Base-by-base conservation (phyloP, 1,140 invertebrate genomes). In the Augochlora pura region DNA sequence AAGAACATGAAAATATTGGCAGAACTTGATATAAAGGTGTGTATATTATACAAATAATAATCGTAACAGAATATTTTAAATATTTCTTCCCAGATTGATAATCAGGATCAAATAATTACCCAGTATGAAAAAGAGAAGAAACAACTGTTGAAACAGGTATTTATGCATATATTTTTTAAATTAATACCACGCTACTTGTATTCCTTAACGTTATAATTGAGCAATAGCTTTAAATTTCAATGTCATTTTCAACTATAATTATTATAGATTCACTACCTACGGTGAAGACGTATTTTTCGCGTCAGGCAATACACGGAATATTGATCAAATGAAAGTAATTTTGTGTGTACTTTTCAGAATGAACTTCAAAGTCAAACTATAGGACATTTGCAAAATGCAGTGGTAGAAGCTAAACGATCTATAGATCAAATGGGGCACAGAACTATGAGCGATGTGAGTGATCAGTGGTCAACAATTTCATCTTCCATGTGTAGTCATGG, bases 341-440 rank as follows among this genome's bases (percentile, higher is more conserved):
- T 67, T 27, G 14, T n/a, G n/a, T n/a, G n/a, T n/a, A n/a, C 12
- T 77, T 84, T 86, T 25, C 62, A 93, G 92, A 91, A 89, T 75
- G 89, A 92, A 66, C 85, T 91, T 25, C 92, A 93, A 84, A 83
- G 86, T 77, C 91, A 93, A 90, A 93, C 92, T 10, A 93, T 93
- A n/a, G 87, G 88, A 38, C 91, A 93, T 38, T 88, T 93, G 66
- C 91, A 91, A 84, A 86, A 91, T 62, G 90, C 91, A 32, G 87
- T 93, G 27, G 90, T 92, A 38, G 89, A 92, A 77, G 90, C 90
- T 18, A 93, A 93, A 79, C 90, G 86, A 85, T 88, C 82, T 70
- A 89, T 92, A 82, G 90, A 93, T 82, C 89, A 91, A 85, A 90
- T 91, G 83, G 86, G 84, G 77, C 87, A 91, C 63, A 92, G 90